Percentiles rank a stretch among this genome's conserved stretches.
phyloP scores from a whole-genome alignment of 2,888 invertebrate genomes.

The Patella ulyssiponensis region DNA sequence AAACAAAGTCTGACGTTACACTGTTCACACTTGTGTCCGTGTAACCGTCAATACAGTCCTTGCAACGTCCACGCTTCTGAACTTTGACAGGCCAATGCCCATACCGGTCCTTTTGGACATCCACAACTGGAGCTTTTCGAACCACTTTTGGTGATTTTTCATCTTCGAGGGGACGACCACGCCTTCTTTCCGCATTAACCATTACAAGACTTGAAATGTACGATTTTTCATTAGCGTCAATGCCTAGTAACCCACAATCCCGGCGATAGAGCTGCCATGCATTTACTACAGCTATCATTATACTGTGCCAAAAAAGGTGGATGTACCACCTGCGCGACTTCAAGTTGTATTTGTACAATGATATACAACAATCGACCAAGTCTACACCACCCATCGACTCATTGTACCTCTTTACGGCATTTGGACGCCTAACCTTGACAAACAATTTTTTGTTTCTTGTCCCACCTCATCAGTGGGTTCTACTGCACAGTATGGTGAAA shows the following conservation, averaged over 20 bases:
- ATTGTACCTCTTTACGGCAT: not conserved
- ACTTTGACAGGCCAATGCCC: slow-evolving; percentile 24
- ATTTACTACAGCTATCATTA: slow-evolving; percentile 19
- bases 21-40: not conserved
- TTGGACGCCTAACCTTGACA: not conserved
- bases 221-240: too few relatives aligned
- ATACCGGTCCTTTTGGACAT: slow-evolving; percentile 20
- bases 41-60: not conserved
- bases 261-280: slow-evolving; percentile 15
- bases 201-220: not conserved
- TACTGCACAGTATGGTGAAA: not conserved
- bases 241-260: too few relatives aligned
- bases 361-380: slow-evolving; percentile 18
- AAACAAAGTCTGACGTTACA: slow-evolving; percentile 2
- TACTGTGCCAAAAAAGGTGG: slow-evolving; percentile 25
- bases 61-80: slow-evolving; percentile 16
- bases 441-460: slow-evolving; percentile 14
- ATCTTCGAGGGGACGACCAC: not conserved
- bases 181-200: not conserved
- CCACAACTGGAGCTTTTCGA: slow-evolving; percentile 6
- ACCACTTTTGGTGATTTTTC: not conserved
- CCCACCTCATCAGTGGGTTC: slow-evolving; percentile 10
- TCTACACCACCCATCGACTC: slow-evolving; percentile 22
- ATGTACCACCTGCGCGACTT: slow-evolving; percentile 27
- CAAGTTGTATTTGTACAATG: slow-evolving; percentile 2